These are phyloP conservation scores for Caenorhabditis remanei DNA, from an alignment of 1,140 invertebrate genomes.

Conservation along the genomic window DNA sequence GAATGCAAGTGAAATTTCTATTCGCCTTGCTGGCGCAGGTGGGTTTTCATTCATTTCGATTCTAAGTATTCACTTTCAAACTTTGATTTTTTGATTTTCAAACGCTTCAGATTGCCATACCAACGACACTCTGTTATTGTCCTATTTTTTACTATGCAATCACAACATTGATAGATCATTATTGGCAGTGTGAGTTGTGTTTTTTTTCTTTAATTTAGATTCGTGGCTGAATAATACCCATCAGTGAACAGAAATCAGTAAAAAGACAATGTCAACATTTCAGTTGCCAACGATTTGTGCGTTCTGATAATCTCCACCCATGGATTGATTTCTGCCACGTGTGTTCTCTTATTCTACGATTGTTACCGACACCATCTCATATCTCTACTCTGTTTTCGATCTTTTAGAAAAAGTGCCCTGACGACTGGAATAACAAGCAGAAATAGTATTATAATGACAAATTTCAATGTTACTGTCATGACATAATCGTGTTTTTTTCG, in stretches of 20 bases:
- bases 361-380: background rate
- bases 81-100: background rate
- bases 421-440: background rate
- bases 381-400: background rate
- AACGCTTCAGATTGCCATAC: background rate
- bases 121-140: background rate
- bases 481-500: too few relatives aligned
- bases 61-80: too few relatives aligned
- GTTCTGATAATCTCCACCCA: background rate
- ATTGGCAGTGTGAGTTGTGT: background rate
- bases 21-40: background rate
- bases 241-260: too few relatives aligned
- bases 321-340: background rate
- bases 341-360: background rate
- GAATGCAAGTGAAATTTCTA: slow-evolving; percentile 9
- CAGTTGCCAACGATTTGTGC: background rate
- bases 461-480: background rate
- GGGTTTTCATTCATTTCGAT: too few relatives aligned
- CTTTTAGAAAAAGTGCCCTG: background rate
- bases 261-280: background rate
- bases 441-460: background rate
- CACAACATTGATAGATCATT: background rate
- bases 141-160: background rate
- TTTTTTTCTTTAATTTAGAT: too few relatives aligned
- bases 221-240: too few relatives aligned